These are phyloP conservation scores for Albula glossodonta DNA, from an alignment of 2,113 vertebrate species.

Conservation along the genomic window DNA sequence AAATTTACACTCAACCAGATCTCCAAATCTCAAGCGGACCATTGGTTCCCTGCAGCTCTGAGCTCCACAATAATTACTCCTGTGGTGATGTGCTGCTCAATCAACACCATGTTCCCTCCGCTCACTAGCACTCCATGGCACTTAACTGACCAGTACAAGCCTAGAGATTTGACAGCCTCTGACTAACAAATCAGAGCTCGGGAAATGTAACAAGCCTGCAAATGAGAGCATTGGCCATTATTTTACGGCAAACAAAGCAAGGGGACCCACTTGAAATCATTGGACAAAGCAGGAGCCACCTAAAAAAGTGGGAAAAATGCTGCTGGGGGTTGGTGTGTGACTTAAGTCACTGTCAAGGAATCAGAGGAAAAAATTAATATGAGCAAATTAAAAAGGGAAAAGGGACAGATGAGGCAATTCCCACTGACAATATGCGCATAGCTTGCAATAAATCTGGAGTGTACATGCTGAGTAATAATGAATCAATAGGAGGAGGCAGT, in stretches of 20 bases:
- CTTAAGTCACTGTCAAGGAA: neutral
- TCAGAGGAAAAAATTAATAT: neutral
- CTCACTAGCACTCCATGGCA: neutral
- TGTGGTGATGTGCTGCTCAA: neutral
- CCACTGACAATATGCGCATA: too few species aligned
- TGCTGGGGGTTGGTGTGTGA: neutral
- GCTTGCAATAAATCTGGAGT: too few species aligned
- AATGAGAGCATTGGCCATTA: neutral
- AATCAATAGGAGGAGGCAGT: too few species aligned
- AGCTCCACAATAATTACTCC: neutral
- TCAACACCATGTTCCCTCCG: neutral
- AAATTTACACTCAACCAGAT: neutral
- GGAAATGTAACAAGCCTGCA: neutral
- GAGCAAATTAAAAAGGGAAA: neutral
- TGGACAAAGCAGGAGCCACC: neutral
- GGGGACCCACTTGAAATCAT: neutral
- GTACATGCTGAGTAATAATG: too few species aligned
- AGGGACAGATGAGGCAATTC: neutral
- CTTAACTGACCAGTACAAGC: neutral
- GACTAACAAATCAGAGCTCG: neutral
- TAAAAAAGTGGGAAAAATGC: neutral
- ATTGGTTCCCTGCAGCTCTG: neutral
- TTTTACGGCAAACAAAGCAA: neutral
- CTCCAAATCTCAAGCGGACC: neutral
- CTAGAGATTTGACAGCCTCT: neutral